Base-by-base conservation (phyloP, 2,797 vertebrate species). In the Darevskia nairensis region DNA sequence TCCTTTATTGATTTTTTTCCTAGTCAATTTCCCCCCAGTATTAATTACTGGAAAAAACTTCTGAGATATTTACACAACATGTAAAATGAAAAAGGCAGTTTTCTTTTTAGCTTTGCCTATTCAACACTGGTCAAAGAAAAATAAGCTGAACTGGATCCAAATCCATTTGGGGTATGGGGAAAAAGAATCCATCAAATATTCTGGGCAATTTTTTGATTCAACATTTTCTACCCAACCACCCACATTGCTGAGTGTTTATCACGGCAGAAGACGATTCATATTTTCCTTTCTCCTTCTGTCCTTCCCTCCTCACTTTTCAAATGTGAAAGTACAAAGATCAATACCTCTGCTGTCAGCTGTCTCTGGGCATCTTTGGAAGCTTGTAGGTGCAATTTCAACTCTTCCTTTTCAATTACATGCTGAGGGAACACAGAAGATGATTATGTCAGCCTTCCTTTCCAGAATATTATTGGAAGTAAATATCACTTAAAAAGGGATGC, bases 301-400 rank as follows among this genome's bases (percentile, higher is more conserved):
- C 55, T 77, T 88, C 46, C 64, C 32, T 32, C 79, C 21, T 69
- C 83, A 85, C 71, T 27, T 19, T 80, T 21, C 41, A 90, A 92
- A 78, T 1, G 27, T 0, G n/a, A 68, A 68, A 21, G 66, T 0
- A 89, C 2, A 91, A 91, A 32, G 7, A 88, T 32, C 74, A 82
- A 75, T 96, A 99, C 99, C 98, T 99, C 99, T 91, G 97, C 97
- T 17, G 99, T 99, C 88, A 99, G 98, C 82, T 99, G 98, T 74
- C 98, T 97, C 95, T 99, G 99, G 88, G 99, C 98, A 41, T 99
- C 98, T 96, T 99, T 99, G 89, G 99, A 99, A 83, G 99, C 98
- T 94, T 99, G 98, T 80, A 99, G 96, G 91, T 99, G 99, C 95
- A 99, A 98, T 96, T 98, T 98, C 90, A 99, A 95, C 94, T 99